Percentiles rank a stretch among this genome's conserved stretches.
Conservation (phyloP, 2,888 invertebrate genomes). For the Exephanes ischioxanthus region DNA sequence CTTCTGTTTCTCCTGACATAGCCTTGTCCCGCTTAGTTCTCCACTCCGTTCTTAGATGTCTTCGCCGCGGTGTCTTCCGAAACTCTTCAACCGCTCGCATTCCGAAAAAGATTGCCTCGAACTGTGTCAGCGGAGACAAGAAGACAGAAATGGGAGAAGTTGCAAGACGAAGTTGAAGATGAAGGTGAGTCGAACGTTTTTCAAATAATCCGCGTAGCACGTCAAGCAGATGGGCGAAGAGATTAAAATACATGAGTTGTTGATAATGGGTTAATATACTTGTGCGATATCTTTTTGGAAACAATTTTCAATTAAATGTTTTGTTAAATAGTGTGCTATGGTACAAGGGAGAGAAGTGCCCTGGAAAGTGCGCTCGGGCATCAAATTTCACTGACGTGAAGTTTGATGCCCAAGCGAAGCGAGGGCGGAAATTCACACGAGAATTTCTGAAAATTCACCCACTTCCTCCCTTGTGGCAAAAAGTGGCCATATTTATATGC, state of each 20-base stretch:
- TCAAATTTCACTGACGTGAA: too few species aligned
- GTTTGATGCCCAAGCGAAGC: too few species aligned
- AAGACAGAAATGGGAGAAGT: background rate
- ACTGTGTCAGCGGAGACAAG: slow-evolving; percentile 1
- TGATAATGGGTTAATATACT: background rate
- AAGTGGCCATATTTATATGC: too few species aligned
- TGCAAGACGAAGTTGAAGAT: background rate
- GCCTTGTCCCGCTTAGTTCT: slow-evolving; percentile 17
- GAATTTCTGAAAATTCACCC: too few species aligned
- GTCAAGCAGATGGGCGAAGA: background rate
- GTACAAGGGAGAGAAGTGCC: too few species aligned
- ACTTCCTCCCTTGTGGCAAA: too few species aligned
- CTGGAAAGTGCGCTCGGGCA: too few species aligned
- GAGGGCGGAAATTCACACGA: too few species aligned
- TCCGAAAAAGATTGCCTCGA: slow-evolving; percentile 16
- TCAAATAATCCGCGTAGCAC: background rate
- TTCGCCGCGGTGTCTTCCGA: background rate
- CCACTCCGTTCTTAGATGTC: background rate
- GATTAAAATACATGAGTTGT: background rate
- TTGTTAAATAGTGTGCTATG: too few species aligned
- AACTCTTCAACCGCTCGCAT: slow-evolving; percentile 45
- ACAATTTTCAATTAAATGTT: too few species aligned
- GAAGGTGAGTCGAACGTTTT: background rate
- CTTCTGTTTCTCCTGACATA: slow-evolving; percentile 30
- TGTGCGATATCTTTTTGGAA: too few species aligned